Evolutionary conservation across 2,113 vertebrate species (phyloP).

Genomic region (Ibidorhyncha struthersii): DNA sequence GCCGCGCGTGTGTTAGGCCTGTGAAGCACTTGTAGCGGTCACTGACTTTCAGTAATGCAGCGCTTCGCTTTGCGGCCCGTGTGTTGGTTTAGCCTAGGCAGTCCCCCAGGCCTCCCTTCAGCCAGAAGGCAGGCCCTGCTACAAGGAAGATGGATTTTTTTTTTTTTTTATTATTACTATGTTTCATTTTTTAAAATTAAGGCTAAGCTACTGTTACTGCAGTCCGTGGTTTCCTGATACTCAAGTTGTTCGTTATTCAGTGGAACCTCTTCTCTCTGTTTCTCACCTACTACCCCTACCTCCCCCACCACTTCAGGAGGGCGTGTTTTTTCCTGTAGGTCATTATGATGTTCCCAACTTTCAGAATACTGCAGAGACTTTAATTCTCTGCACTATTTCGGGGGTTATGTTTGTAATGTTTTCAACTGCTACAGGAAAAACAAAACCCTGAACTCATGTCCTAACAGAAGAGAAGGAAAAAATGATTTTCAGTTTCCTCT

Average conservation of each 20-base stretch:
- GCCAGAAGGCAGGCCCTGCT: not conserved
- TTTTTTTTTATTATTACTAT: too few species aligned
- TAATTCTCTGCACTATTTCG: not conserved
- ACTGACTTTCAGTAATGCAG: fast-evolving
- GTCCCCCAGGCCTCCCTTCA: not conserved
- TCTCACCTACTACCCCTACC: not conserved
- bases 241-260: not conserved
- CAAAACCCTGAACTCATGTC: not conserved
- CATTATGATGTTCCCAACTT: not conserved
- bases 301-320: not conserved
- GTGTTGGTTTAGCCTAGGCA: not conserved
- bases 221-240: not conserved
- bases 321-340: not conserved
- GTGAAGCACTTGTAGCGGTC: too few species aligned
- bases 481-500: not conserved
- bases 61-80: fast-evolving
- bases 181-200: not conserved
- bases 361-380: not conserved
- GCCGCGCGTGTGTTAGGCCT: not conserved
- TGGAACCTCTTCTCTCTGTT: not conserved
- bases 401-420: not conserved
- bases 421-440: not conserved
- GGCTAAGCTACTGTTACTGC: not conserved
- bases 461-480: constrained; percentile 6
- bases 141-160: not conserved